phyloP scores from a whole-genome alignment of 2,113 vertebrate genomes.

The Cyrtonyx montezumae region DNA sequence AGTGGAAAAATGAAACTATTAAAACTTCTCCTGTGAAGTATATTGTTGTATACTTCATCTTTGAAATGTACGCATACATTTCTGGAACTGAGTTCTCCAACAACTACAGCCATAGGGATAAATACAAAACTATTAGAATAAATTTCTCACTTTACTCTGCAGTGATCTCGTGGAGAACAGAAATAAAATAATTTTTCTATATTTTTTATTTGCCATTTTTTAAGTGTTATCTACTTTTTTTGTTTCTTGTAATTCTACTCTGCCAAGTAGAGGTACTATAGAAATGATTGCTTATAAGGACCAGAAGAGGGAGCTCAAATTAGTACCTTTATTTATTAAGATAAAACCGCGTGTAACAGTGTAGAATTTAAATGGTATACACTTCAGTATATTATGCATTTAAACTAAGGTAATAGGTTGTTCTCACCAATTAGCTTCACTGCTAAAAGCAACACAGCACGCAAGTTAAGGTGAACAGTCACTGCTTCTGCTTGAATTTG shows the following conservation, averaged over 20 bases:
- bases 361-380: not conserved
- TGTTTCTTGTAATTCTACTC: not conserved
- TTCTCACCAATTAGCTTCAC: not conserved
- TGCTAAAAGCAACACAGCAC: not conserved
- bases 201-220: not conserved
- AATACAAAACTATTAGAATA: not conserved
- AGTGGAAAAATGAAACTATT: not conserved
- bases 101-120: fast-evolving
- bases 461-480: not conserved
- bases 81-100: not conserved
- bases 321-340: not conserved
- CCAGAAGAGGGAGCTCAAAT: constrained; percentile 55
- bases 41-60: not conserved
- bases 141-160: not conserved
- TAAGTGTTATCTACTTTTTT: not conserved
- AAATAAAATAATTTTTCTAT: not conserved
- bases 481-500: not conserved
- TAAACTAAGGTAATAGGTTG: not conserved
- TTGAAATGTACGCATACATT: not conserved
- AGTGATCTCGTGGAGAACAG: not conserved
- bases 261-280: not conserved
- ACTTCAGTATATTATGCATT: not conserved
- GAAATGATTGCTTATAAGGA: not conserved
- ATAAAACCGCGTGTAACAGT: not conserved
- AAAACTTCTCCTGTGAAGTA: not conserved